Evolutionary conservation across 2,888 invertebrate species (phyloP).

Genomic region (Nymphalis polychloros): DNA sequence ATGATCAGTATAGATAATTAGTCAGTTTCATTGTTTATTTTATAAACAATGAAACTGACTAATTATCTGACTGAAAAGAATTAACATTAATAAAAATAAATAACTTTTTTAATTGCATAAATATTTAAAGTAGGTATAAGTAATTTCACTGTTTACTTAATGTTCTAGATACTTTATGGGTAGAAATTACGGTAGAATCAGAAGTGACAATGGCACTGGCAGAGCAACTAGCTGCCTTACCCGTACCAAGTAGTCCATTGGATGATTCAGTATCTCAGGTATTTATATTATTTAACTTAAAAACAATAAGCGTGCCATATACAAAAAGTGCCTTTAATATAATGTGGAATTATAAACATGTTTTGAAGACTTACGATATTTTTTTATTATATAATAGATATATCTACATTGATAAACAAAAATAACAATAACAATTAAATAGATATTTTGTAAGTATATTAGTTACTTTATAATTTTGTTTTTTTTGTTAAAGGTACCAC

Average conservation of each 20-base stretch:
- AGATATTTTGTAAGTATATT: not conserved
- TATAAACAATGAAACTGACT: too few relatives aligned
- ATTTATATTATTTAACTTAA: slow-evolving; percentile 17
- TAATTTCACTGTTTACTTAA: not conserved
- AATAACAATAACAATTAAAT: too few relatives aligned
- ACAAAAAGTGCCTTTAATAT: too few relatives aligned
- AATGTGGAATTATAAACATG: too few relatives aligned
- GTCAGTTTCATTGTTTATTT: too few relatives aligned
- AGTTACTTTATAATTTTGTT: slow-evolving; percentile 7
- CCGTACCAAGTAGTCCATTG: slow-evolving; percentile 70
- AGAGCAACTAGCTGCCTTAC: slow-evolving; percentile 85
- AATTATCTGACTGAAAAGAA: too few relatives aligned
- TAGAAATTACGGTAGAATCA: slow-evolving; percentile 90
- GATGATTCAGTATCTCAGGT: slow-evolving; percentile 64
- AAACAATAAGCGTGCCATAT: too few relatives aligned
- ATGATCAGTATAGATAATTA: too few relatives aligned
- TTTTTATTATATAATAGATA: too few relatives aligned
- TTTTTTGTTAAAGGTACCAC: slow-evolving; percentile 62
- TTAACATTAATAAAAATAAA: not conserved
- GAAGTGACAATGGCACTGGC: slow-evolving; percentile 90
- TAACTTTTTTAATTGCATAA: not conserved
- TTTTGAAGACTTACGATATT: too few relatives aligned
- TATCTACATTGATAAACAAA: not conserved
- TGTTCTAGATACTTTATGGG: slow-evolving; percentile 56
- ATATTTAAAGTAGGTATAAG: not conserved